These are phyloP conservation scores for Trypoxylon attenuatum DNA, from an alignment of 2,888 invertebrate species.

Conservation along the genomic window DNA sequence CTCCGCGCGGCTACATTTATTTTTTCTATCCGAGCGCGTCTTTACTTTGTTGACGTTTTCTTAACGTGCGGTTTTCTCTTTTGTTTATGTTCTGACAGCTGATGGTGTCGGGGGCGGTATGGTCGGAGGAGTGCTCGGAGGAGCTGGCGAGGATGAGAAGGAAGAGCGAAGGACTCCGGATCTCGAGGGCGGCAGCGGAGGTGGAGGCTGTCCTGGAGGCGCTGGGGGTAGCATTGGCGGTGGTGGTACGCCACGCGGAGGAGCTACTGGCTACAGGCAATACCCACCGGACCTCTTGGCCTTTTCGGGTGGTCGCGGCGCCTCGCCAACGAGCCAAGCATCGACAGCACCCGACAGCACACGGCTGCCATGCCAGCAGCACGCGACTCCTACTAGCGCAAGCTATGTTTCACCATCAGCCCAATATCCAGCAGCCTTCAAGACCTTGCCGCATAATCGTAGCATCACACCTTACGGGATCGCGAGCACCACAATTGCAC, in stretches of 20 bases:
- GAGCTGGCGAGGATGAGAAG: slow-evolving; percentile 61
- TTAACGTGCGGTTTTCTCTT: slow-evolving; percentile 59
- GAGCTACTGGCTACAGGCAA: slow-evolving; percentile 77
- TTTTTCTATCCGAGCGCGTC: slow-evolving; percentile 17
- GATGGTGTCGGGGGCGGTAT: slow-evolving; percentile 77
- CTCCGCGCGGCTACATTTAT: background rate
- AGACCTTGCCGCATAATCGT: slow-evolving; percentile 86
- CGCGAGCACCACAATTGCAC: slow-evolving; percentile 76
- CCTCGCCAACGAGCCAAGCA: slow-evolving; percentile 80
- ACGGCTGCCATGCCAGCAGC: slow-evolving; percentile 76
- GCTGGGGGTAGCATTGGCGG: too few species aligned
- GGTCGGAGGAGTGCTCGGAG: slow-evolving; percentile 53
- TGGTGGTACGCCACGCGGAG: slow-evolving; percentile 58
- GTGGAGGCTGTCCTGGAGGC: too few species aligned
- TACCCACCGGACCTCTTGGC: slow-evolving; percentile 89
- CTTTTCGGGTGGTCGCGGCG: slow-evolving; percentile 80
- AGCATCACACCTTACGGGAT: slow-evolving; percentile 64
- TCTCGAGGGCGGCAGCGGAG: slow-evolving; percentile 66
- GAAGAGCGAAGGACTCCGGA: slow-evolving; percentile 55
- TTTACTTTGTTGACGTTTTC: slow-evolving; percentile 50
- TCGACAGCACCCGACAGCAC: slow-evolving; percentile 87
- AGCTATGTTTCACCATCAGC: slow-evolving; percentile 57
- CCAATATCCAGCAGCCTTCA: slow-evolving; percentile 79
- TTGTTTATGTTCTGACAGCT: slow-evolving; percentile 66
- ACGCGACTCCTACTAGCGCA: slow-evolving; percentile 74